Evolutionary conservation across 2,113 vertebrate species (phyloP).

Genomic region (Amphilophus citrinellus): DNA sequence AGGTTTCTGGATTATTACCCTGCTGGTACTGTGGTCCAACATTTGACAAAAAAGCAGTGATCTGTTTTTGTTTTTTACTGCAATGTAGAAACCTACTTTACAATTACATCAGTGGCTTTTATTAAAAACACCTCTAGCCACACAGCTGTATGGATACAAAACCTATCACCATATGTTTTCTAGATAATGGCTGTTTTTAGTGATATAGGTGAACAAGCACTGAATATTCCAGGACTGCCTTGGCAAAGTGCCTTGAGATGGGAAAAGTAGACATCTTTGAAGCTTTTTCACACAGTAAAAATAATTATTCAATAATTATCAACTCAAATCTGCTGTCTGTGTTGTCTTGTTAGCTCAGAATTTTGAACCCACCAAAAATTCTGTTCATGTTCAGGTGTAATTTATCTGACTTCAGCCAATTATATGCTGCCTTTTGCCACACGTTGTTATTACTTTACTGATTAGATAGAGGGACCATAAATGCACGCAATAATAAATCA

Average conservation of each 20-base stretch:
- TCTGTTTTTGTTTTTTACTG: neutral
- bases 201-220: fast-evolving
- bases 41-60: neutral
- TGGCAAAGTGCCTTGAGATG: too few species aligned
- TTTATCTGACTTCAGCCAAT: neutral
- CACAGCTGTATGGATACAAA: neutral
- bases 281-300: too few species aligned
- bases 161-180: too few species aligned
- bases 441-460: neutral
- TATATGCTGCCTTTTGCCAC: neutral
- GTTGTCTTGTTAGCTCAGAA: too few species aligned
- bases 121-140: neutral
- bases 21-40: neutral
- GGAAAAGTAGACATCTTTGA: neutral
- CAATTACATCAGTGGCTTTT: neutral
- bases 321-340: too few species aligned
- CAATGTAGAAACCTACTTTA: neutral
- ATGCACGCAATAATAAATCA: neutral
- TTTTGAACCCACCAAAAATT: too few species aligned
- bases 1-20: constrained; percentile 13
- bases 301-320: neutral
- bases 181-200: too few species aligned
- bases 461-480: fast-evolving
- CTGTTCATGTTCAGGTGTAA: too few species aligned
- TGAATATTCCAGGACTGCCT: neutral